Evolutionary conservation across 2,113 vertebrate species (phyloP).

Genomic region (Thalassoma bifasciatum): DNA sequence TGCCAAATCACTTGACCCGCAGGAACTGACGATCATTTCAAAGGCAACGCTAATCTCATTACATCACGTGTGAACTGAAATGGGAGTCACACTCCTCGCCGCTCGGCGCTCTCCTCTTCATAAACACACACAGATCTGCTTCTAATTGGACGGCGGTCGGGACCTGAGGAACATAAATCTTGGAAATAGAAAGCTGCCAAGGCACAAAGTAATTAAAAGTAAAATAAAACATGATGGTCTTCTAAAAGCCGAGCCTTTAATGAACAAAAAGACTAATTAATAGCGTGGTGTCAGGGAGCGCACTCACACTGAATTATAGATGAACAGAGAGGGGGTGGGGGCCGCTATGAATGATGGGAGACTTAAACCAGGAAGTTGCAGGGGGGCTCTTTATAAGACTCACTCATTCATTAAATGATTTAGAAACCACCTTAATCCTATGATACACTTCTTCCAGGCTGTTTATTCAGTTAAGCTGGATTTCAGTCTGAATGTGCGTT

Average conservation of each 20-base stretch:
- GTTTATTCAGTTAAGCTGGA: background rate
- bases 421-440: slow-evolving; percentile 3
- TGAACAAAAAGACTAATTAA: slow-evolving; percentile 82
- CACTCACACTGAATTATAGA: slow-evolving; percentile 77
- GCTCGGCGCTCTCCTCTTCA: background rate
- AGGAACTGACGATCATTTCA: slow-evolving; percentile 28
- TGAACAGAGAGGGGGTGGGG: slow-evolving; percentile 53
- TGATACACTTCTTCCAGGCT: slow-evolving; percentile 6
- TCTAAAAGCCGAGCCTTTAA: slow-evolving; percentile 74
- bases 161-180: slow-evolving; percentile 54
- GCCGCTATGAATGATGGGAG: slow-evolving; percentile 44
- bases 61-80: slow-evolving; percentile 19
- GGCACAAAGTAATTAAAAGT: slow-evolving; percentile 73
- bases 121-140: slow-evolving; percentile 51
- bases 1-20: slow-evolving; percentile 42
- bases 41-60: slow-evolving; percentile 43
- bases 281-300: slow-evolving; percentile 69
- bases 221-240: slow-evolving; percentile 78
- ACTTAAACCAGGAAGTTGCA: slow-evolving; percentile 36
- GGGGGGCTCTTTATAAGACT: background rate
- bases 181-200: slow-evolving; percentile 62
- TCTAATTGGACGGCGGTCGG: slow-evolving; percentile 59
- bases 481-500: background rate
- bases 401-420: background rate
- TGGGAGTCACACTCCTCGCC: no score